Percentiles rank a stretch among this genome's conserved stretches.
phyloP scores from a whole-genome alignment of 2,113 vertebrate genomes.

The Bos javanicus region DNA sequence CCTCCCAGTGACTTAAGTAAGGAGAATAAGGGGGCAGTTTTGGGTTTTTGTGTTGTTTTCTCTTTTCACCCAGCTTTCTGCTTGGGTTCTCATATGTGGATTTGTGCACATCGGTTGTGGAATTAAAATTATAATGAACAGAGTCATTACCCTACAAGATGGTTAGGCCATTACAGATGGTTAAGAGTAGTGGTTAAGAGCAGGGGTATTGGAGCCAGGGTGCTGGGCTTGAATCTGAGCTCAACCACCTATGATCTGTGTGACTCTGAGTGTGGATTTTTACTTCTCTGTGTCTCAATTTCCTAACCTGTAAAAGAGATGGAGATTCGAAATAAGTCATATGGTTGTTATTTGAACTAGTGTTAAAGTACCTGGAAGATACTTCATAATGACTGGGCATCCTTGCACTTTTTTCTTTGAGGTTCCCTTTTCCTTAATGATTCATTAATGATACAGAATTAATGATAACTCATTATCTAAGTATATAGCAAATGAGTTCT shows the following conservation, averaged over 20 bases:
- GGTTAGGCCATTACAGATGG: neutral
- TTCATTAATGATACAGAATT: neutral
- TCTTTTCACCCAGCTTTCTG: neutral
- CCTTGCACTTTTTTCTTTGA: neutral
- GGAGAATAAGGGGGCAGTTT: neutral
- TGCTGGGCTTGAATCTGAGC: neutral
- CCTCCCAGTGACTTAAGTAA: neutral
- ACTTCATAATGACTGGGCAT: neutral
- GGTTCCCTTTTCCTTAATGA: neutral
- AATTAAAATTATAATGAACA: neutral
- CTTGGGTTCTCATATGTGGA: neutral
- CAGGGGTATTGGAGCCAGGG: rapidly evolving
- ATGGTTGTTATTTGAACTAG: neutral
- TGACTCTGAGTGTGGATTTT: neutral
- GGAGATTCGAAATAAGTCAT: neutral
- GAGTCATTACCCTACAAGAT: neutral
- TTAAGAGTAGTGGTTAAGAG: neutral
- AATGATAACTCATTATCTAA: neutral
- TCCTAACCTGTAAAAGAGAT: neutral
- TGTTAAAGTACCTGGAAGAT: neutral
- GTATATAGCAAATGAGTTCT: too few species aligned
- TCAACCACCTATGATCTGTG: neutral
- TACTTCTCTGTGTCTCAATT: neutral
- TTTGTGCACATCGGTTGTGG: neutral
- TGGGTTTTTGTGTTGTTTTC: neutral